Percentiles rank a stretch among this genome's conserved stretches.
Evolutionary conservation across 2,797 vertebrate genomes (phyloP).

Genomic region (Dryobates pubescens): DNA sequence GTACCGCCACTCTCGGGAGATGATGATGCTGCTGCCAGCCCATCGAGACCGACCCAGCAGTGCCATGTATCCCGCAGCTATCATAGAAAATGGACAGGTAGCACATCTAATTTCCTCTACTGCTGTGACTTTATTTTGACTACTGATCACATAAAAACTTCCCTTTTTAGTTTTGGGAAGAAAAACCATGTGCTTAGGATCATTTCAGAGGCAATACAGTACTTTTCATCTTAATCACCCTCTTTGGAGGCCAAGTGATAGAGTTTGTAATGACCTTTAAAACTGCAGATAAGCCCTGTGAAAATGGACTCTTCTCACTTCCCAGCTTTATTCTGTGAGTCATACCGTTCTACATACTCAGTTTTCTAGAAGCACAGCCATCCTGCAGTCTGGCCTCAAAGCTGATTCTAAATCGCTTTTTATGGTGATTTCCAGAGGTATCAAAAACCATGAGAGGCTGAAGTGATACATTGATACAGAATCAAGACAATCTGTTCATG

Average conservation of each 20-base stretch:
- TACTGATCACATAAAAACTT: neutral
- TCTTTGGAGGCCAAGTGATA: neutral
- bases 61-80: slow-evolving; percentile 91
- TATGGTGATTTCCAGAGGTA: neutral
- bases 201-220: neutral
- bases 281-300: accelerated
- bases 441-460: neutral
- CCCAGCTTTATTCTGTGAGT: neutral
- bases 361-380: neutral
- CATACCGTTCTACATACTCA: neutral
- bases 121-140: neutral
- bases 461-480: neutral
- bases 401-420: neutral
- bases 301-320: neutral
- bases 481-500: neutral
- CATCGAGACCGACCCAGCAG: slow-evolving; percentile 94
- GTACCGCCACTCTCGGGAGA: slow-evolving; percentile 94
- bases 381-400: neutral
- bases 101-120: neutral
- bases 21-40: slow-evolving; percentile 93
- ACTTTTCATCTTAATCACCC: neutral
- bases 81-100: slow-evolving; percentile 97
- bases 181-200: neutral
- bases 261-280: neutral
- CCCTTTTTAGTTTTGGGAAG: neutral